Conservation (phyloP, 2,888 invertebrate species). For the Sinelater perroti region DNA sequence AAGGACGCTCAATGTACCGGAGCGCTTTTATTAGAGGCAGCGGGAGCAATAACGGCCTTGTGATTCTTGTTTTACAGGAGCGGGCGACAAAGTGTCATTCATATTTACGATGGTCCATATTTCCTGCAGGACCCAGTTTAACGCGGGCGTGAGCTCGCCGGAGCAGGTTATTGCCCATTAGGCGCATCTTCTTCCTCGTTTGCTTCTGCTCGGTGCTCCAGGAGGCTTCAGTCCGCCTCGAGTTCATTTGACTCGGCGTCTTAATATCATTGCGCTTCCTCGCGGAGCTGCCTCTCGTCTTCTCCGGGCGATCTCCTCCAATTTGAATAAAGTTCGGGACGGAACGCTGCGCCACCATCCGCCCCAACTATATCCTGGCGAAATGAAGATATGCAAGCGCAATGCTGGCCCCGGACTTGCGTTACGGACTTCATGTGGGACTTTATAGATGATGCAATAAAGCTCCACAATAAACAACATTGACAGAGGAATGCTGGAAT, state of each 20-base stretch:
- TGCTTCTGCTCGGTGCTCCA: constrained; percentile 5
- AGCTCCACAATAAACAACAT: no score
- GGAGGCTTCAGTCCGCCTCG: neutral
- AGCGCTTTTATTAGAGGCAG: constrained; percentile 11
- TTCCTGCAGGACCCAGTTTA: constrained; percentile 16
- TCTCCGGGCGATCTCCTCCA: neutral
- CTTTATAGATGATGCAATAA: no score
- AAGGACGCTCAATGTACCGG: neutral
- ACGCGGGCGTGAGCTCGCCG: neutral
- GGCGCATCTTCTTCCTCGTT: constrained; percentile 10
- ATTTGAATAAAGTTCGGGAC: constrained; percentile 14
- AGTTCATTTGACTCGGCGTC: constrained; percentile 17
- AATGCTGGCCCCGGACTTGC: no score
- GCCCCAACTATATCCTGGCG: no score
- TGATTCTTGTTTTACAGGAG: constrained; percentile 7
- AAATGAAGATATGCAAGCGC: no score
- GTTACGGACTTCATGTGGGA: no score
- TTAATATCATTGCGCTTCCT: constrained; percentile 12
- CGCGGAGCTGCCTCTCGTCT: constrained; percentile 1
- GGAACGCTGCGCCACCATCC: no score
- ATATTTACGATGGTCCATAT: constrained; percentile 15
- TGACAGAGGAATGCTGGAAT: no score
- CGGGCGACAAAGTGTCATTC: constrained; percentile 17
- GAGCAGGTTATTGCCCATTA: constrained; percentile 17
- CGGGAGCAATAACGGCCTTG: constrained; percentile 8